Percentiles rank a stretch among this genome's conserved stretches.
Conservation (phyloP, 2,113 vertebrate species). For the Hirundichthys speculiger region DNA sequence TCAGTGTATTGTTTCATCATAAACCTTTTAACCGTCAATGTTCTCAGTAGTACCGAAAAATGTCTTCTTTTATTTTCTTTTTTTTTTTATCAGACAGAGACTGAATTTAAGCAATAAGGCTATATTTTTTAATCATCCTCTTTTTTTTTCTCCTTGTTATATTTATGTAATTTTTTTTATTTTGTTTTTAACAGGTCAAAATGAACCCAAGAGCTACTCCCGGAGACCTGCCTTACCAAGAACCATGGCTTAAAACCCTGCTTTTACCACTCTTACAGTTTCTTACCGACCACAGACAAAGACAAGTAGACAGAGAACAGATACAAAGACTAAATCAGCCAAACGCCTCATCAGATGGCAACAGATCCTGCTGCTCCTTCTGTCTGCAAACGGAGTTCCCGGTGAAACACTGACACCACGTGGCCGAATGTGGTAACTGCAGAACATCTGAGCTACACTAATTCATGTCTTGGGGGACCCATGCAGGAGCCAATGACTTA, state of each 20-base stretch:
- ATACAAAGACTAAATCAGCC: constrained; percentile 16
- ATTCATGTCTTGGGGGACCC: not conserved
- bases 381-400: constrained; percentile 42
- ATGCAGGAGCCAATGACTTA: constrained; percentile 22
- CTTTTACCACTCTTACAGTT: constrained; percentile 43
- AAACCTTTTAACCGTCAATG: constrained; percentile 23
- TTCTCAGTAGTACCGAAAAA: not conserved
- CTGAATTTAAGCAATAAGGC: constrained; percentile 1
- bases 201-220: constrained; percentile 55
- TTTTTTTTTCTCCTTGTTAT: constrained; percentile 4
- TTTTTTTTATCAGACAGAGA: constrained; percentile 1
- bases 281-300: constrained; percentile 34
- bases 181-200: constrained; percentile 64
- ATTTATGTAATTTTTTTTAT: no score
- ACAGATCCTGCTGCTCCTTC: constrained; percentile 13
- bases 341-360: constrained; percentile 22
- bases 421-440: constrained; percentile 51
- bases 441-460: constrained; percentile 16
- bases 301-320: constrained; percentile 30
- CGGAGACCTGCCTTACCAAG: constrained; percentile 61
- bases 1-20: constrained; percentile 15
- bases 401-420: constrained; percentile 65
- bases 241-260: constrained; percentile 40
- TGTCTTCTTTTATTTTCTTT: not conserved
- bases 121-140: constrained; percentile 9